A percentile compares a stretch with the other conserved stretches of the same genome.
Evolutionary conservation across 2,113 vertebrate genomes (phyloP).

Genomic region (Datnioides undecimradiatus): DNA sequence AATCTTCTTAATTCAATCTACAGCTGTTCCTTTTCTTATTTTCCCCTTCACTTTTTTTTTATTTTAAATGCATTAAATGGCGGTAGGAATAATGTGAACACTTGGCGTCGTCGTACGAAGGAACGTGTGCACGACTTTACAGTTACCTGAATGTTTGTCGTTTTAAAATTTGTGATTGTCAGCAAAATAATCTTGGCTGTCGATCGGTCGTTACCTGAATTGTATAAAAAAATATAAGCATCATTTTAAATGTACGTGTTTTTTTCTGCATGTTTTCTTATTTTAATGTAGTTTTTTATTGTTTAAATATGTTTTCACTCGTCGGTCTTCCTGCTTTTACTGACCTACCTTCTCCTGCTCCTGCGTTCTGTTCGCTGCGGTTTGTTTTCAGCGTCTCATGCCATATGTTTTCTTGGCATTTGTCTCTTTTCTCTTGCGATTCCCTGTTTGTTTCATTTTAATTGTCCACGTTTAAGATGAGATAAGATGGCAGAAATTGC

Average conservation of each 20-base stretch:
- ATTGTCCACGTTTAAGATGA: constrained; percentile 11
- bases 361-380: background rate
- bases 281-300: background rate
- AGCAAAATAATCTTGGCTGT: background rate
- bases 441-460: constrained; percentile 24
- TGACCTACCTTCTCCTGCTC: background rate
- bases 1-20: constrained; percentile 5
- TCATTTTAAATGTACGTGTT: background rate
- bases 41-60: background rate
- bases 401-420: constrained; percentile 28
- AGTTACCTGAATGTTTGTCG: background rate
- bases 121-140: constrained; percentile 12
- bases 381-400: constrained; percentile 18
- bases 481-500: constrained; percentile 6
- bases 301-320: background rate
- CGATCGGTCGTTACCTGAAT: background rate
- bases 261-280: background rate
- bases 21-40: background rate
- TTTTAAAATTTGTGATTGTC: constrained; percentile 1
- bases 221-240: background rate
- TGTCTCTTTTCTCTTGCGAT: constrained; percentile 7
- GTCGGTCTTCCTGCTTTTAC: background rate
- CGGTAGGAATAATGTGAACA: background rate
- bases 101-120: background rate
- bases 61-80: constrained; percentile 2